Conservation (phyloP, 2,888 invertebrate species). For the Drosophila aldrichi region DNA sequence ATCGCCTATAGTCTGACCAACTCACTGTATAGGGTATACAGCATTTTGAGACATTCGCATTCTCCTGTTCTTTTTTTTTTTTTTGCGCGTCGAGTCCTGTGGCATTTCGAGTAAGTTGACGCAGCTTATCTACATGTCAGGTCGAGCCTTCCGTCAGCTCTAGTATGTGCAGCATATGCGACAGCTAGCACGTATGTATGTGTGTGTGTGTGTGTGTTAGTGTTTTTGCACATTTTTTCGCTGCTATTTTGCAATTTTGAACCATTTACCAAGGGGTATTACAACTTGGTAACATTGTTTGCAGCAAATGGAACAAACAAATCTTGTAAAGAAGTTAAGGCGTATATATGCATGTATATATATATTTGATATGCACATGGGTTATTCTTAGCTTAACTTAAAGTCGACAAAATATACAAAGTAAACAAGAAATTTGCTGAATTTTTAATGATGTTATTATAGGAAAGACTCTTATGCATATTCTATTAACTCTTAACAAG, state of each 20-base stretch:
- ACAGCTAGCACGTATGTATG: slow-evolving; percentile 9
- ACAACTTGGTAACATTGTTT: slow-evolving; percentile 38
- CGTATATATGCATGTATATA: not conserved
- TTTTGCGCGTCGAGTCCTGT: slow-evolving; percentile 7
- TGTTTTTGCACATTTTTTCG: slow-evolving; percentile 69
- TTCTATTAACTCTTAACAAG: slow-evolving; percentile 1
- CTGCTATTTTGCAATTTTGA: slow-evolving; percentile 51
- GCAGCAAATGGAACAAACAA: slow-evolving; percentile 4
- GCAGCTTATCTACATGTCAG: slow-evolving; percentile 75
- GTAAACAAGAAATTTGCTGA: not conserved
- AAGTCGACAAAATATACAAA: not conserved
- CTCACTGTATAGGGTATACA: not conserved
- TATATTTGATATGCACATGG: too few species aligned
- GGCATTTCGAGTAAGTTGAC: slow-evolving; percentile 62
- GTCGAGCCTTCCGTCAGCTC: slow-evolving; percentile 55
- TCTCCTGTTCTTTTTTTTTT: slow-evolving; percentile 5
- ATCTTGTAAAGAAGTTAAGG: slow-evolving; percentile 8
- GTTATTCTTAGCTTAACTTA: not conserved
- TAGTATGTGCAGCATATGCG: slow-evolving; percentile 17
- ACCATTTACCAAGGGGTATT: slow-evolving; percentile 42
- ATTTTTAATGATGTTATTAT: not conserved
- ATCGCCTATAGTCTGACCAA: not conserved
- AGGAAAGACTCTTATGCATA: not conserved
- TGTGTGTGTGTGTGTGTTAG: slow-evolving; percentile 7
- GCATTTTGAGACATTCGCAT: not conserved